Conservation (phyloP, 2,888 invertebrate genomes). For the Phorcus lineatus region DNA sequence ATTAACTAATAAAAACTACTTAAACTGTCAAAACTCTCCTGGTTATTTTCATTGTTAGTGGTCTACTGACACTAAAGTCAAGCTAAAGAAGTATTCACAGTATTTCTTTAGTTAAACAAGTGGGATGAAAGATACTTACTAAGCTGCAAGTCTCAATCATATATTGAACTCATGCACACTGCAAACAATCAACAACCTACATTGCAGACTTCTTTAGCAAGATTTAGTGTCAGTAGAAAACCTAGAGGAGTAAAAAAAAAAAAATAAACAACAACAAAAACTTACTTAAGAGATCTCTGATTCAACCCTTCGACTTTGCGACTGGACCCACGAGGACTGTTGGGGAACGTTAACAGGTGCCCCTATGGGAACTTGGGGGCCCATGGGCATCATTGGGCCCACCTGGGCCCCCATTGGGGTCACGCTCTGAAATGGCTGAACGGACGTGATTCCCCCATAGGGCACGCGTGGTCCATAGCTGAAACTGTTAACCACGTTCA, state of each 20-base stretch:
- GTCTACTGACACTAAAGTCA: too few species aligned
- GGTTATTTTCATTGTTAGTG: too few species aligned
- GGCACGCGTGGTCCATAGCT: neutral
- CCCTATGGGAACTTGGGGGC: neutral
- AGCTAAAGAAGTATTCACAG: too few species aligned
- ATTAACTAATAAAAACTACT: too few species aligned
- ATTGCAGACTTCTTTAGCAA: too few species aligned
- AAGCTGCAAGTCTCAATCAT: neutral
- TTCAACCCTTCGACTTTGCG: slow-evolving; percentile 12
- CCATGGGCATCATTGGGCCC: slow-evolving; percentile 9
- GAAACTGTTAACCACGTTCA: slow-evolving; percentile 18
- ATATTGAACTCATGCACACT: neutral
- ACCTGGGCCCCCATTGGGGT: neutral
- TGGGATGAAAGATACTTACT: neutral
- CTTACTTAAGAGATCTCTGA: slow-evolving; percentile 14
- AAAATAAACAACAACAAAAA: neutral
- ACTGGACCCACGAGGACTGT: slow-evolving; percentile 1
- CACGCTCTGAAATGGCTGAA: slow-evolving; percentile 13
- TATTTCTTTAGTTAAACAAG: neutral
- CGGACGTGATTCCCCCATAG: slow-evolving; percentile 12
- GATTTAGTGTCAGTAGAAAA: too few species aligned
- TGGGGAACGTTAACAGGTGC: neutral
- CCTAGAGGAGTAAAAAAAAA: too few species aligned
- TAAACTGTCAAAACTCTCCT: too few species aligned
- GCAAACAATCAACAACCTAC: neutral